Conservation (phyloP, 2,888 invertebrate genomes). For the Trachelus tabidus region DNA sequence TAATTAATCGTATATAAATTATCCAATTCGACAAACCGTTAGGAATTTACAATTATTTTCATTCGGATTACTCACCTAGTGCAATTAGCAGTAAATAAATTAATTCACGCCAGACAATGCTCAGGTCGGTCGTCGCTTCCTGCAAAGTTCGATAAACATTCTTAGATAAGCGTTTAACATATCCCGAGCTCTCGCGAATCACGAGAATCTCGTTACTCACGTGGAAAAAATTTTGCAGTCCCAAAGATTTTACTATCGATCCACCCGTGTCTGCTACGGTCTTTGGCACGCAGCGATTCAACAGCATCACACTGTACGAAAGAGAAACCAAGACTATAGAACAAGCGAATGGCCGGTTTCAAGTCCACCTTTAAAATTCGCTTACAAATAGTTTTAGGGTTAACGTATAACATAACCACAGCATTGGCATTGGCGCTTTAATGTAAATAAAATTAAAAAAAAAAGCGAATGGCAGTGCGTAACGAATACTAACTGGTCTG, state of each 20-base stretch:
- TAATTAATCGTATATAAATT: background rate
- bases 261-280: conserved; percentile 61
- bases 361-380: too few species aligned
- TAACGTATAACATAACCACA: too few species aligned
- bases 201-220: conserved; percentile 48
- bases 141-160: conserved; percentile 53
- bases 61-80: conserved; percentile 66
- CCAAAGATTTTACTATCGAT: conserved; percentile 67
- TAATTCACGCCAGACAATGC: conserved; percentile 71
- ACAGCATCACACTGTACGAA: conserved; percentile 65
- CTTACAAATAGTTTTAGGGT: too few species aligned
- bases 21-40: too few species aligned
- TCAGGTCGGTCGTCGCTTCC: conserved; percentile 73
- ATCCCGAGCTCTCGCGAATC: too few species aligned
- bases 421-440: too few species aligned
- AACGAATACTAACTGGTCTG: conserved; percentile 35
- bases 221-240: conserved; percentile 68
- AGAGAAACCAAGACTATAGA: conserved; percentile 15
- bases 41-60: too few species aligned
- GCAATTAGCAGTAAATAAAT: conserved; percentile 72
- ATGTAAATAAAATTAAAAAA: too few species aligned
- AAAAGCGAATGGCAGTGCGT: too few species aligned
- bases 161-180: background rate
- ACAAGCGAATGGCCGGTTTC: too few species aligned
- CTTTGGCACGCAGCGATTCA: conserved; percentile 70